Percentiles rank a stretch among this genome's conserved stretches.
These are phyloP conservation scores for Meles meles DNA, from an alignment of 2,113 vertebrate species.

Conservation along the genomic window DNA sequence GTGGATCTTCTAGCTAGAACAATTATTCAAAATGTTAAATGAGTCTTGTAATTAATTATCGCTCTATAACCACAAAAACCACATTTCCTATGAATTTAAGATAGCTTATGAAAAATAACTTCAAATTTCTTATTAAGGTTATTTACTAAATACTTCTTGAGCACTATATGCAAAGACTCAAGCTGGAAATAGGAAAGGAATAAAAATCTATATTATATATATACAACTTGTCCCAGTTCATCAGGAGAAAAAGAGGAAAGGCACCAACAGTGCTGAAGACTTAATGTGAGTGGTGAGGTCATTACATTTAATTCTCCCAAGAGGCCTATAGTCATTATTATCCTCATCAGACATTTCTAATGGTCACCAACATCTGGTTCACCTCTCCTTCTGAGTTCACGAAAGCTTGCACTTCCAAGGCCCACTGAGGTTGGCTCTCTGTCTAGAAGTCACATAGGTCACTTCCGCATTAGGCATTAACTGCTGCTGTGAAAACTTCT, in stretches of 20 bases:
- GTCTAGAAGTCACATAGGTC: neutral
- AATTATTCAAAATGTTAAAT: neutral
- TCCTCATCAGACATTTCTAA: neutral
- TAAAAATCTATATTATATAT: neutral
- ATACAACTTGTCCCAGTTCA: neutral
- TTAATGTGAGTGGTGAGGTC: neutral
- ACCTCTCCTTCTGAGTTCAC: neutral
- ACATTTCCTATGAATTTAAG: neutral
- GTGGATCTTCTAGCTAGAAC: neutral
- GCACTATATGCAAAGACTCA: neutral
- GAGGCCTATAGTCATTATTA: neutral
- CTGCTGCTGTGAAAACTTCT: neutral
- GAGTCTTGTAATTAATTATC: neutral
- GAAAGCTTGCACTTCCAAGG: neutral
- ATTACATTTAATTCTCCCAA: neutral
- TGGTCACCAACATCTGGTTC: neutral
- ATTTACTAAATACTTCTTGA: neutral
- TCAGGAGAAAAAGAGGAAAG: neutral
- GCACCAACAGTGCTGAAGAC: neutral
- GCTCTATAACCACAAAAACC: neutral
- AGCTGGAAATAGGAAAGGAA: slow-evolving; percentile 2
- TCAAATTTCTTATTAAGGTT: neutral
- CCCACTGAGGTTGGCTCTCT: neutral
- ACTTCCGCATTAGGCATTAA: neutral
- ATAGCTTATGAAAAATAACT: neutral